These are phyloP conservation scores for Campoplex nolae DNA, from an alignment of 2,888 invertebrate genomes.

Conservation along the genomic window DNA sequence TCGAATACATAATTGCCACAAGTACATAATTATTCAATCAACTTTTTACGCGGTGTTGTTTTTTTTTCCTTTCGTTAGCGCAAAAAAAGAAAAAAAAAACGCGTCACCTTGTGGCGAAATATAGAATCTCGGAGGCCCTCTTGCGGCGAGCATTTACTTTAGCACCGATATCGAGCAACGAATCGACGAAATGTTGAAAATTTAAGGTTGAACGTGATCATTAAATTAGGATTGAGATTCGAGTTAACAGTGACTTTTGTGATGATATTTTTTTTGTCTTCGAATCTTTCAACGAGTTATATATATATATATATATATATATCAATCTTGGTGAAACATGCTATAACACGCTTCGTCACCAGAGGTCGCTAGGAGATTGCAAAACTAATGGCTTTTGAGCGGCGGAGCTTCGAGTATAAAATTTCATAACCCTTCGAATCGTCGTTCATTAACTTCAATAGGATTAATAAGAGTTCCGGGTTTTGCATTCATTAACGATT, in stretches of 20 bases:
- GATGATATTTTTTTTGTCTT: background rate
- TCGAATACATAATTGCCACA: background rate
- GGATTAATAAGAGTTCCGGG: conserved; percentile 8
- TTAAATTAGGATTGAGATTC: background rate
- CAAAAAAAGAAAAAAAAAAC: background rate
- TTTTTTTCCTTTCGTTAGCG: background rate
- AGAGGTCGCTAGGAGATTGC: background rate
- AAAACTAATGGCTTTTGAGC: background rate
- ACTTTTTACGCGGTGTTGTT: background rate
- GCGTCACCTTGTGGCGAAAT: background rate
- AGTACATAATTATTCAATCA: background rate
- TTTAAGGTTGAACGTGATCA: background rate
- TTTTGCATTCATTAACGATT: conserved; percentile 1
- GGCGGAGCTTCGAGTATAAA: background rate
- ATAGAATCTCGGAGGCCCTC: background rate
- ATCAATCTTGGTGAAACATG: background rate
- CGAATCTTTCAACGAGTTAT: background rate
- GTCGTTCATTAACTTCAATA: background rate
- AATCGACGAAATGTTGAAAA: background rate
- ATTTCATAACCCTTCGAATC: background rate
- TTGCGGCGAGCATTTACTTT: background rate
- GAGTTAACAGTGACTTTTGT: background rate
- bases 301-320: no score
- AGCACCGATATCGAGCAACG: background rate
- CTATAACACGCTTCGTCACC: background rate